Conservation (phyloP, 1,140 invertebrate genomes). For the Bombus breviceps region DNA sequence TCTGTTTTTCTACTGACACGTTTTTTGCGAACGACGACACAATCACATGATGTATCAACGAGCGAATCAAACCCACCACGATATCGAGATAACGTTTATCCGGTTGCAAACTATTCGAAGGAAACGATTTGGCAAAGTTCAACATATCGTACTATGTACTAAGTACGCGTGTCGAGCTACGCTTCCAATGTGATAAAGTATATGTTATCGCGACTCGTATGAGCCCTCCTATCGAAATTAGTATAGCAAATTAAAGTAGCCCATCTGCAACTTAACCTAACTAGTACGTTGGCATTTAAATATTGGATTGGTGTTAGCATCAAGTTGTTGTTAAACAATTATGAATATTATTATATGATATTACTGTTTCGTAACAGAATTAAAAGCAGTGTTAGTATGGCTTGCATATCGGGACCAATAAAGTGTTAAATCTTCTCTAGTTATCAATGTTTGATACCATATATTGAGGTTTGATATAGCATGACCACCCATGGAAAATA, state of each 20-base stretch:
- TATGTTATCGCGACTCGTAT: conserved; percentile 23
- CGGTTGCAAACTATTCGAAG: conserved; percentile 4
- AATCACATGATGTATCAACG: conserved; percentile 27
- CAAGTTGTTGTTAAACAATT: background rate
- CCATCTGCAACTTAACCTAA: background rate
- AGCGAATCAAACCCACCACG: background rate
- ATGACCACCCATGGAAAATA: background rate
- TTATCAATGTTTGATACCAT: background rate
- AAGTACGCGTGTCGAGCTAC: background rate
- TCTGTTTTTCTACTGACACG: background rate
- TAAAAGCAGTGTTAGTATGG: background rate
- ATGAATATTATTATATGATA: conserved; percentile 8
- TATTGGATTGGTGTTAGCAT: background rate
- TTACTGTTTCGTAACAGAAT: background rate
- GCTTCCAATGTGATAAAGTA: conserved; percentile 22
- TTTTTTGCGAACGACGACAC: background rate
- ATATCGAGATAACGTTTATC: conserved; percentile 30
- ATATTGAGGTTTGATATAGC: background rate
- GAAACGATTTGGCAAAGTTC: conserved; percentile 41
- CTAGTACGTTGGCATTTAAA: background rate
- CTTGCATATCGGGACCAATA: background rate
- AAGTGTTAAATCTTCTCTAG: background rate
- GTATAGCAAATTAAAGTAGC: conserved; percentile 15
- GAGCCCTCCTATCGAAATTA: conserved; percentile 7
- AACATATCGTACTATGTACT: conserved; percentile 15